Conservation (phyloP, 2,888 invertebrate genomes). For the Tuberolachnus salignus region DNA sequence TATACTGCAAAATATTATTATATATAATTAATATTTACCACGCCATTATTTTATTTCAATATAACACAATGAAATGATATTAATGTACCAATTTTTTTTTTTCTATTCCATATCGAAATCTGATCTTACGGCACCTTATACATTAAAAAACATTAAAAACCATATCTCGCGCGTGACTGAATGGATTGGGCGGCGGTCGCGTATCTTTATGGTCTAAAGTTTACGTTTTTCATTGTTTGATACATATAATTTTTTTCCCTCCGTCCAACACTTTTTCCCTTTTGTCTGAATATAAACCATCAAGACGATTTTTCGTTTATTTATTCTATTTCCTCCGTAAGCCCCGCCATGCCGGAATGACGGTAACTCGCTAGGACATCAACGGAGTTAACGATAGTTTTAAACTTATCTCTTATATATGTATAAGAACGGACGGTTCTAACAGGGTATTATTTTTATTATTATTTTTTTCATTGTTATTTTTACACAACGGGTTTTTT, state of each 20-base stretch:
- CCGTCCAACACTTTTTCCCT: background rate
- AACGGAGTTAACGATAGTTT: background rate
- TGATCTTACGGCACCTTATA: background rate
- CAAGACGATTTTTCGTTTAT: slow-evolving; percentile 11
- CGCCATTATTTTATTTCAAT: background rate
- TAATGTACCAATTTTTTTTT: background rate
- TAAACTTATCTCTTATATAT: background rate
- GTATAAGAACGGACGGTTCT: background rate
- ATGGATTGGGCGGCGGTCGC: background rate
- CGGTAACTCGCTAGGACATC: background rate
- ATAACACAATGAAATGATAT: no score
- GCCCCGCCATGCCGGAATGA: background rate
- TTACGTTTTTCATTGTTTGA: slow-evolving; percentile 17
- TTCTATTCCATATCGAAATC: background rate
- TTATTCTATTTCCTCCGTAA: slow-evolving; percentile 7
- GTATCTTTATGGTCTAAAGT: slow-evolving; percentile 30
- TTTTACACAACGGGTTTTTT: background rate
- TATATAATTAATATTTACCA: no score
- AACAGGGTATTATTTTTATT: background rate
- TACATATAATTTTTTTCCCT: slow-evolving; percentile 22
- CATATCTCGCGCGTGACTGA: slow-evolving; percentile 17
- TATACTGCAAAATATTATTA: no score
- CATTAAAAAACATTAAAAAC: background rate
- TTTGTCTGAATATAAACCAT: slow-evolving; percentile 1
- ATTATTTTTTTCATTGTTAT: background rate